Base-by-base conservation (phyloP, 2,113 vertebrate genomes). In the Otus sunia region DNA sequence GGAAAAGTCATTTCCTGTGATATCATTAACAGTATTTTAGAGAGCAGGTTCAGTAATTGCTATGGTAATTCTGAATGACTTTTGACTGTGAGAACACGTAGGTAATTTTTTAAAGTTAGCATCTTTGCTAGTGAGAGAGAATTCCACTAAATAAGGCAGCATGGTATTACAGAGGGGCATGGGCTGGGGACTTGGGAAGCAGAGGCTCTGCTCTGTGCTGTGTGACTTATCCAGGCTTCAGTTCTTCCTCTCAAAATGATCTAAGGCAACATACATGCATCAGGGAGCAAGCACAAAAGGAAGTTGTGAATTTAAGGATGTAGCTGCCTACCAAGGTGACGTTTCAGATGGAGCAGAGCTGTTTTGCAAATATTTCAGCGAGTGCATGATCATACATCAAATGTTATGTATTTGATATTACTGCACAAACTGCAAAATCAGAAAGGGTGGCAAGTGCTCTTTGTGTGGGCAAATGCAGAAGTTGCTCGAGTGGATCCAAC, bases 31-130 rank as follows among this genome's bases (percentile, higher is more conserved):
- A 64, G 69, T 90, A 29, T 76, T 88, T 96, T 74, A 92, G 66
- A 94, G 88, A 95, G 62, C 72, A 92, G 89, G 86, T 89, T 92
- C 81, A 58, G 71, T 92, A 96, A 96, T 97, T 96, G 78, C 92
- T 82, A 78, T 94, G 92, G 90, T 95, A 97, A 95, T 97, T 97
- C 68, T 50, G 67, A 75, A 47, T 86, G 88, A 75, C 67, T 96
- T 96, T 96, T 96, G 95, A 74, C 94, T 91, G 86, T 26, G 62
- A 92, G 86, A 88, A 59, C 75, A 77, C 0, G 1, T 26, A 59
- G 75, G 87, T 89, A 74, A 90, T 94, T 92, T 91, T 95, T 92
- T 79, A 34, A 63, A 78, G 58, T 97, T 92, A 73, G 21, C 41
- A 14, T 88, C 67, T 88, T 73, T 68, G 75, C 75, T 53, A 82